Conservation (phyloP, 2,797 vertebrate genomes). For the Ambastaia sidthimunki region DNA sequence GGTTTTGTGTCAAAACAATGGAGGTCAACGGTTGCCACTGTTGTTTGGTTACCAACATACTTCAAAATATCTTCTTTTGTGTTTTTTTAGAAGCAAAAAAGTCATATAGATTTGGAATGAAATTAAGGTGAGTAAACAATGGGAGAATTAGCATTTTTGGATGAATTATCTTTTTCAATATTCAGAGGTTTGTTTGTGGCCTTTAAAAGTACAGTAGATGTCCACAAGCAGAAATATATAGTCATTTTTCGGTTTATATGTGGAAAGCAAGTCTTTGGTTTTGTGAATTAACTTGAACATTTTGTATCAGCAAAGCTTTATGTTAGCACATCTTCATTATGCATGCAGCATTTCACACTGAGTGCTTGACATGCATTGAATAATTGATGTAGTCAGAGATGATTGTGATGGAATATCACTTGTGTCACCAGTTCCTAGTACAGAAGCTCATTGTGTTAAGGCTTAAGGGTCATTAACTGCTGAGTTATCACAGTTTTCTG, state of each 20-base stretch:
- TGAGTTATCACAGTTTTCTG: not conserved
- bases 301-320: not conserved
- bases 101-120: too few species aligned
- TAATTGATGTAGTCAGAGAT: conserved; percentile 10
- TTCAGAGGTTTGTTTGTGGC: too few species aligned
- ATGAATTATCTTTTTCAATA: too few species aligned
- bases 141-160: too few species aligned
- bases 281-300: not conserved
- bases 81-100: too few species aligned
- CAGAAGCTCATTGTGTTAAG: not conserved
- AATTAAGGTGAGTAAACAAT: too few species aligned
- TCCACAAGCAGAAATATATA: not conserved
- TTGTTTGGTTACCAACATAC: too few species aligned
- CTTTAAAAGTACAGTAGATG: too few species aligned
- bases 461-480: not conserved
- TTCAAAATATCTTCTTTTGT: too few species aligned
- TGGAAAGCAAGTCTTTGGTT: too few species aligned
- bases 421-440: not conserved
- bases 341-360: not conserved
- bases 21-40: too few species aligned
- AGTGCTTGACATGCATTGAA: not conserved
- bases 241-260: not conserved
- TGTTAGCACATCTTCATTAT: not conserved
- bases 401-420: conserved; percentile 12
- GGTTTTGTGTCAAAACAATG: too few species aligned